These are phyloP conservation scores for Lasaia peninsularis DNA, from an alignment of 1,140 invertebrate species.

Conservation along the genomic window DNA sequence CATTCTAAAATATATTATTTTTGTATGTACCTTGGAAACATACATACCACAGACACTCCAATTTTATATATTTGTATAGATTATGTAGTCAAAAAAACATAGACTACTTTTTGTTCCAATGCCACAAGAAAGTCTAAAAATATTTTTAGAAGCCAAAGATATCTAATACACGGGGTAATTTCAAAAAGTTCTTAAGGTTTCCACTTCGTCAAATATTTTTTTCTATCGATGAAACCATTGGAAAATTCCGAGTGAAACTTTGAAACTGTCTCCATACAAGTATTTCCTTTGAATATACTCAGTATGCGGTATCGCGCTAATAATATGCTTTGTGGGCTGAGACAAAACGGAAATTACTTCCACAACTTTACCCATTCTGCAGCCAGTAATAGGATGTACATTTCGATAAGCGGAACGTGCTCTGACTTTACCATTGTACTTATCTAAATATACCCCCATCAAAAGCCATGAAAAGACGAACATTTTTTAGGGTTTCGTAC, in stretches of 20 bases:
- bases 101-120: too few species aligned
- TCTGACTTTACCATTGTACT: not conserved
- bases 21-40: too few species aligned
- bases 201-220: too few species aligned
- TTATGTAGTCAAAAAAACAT: too few species aligned
- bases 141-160: too few species aligned
- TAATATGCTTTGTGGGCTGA: slow-evolving; percentile 45
- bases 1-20: too few species aligned
- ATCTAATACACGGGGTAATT: not conserved
- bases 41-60: too few species aligned
- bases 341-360: slow-evolving; percentile 56
- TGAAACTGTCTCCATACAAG: slow-evolving; percentile 3
- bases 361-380: slow-evolving; percentile 39
- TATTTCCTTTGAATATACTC: slow-evolving; percentile 10
- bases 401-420: slow-evolving; percentile 17
- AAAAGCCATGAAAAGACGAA: not conserved
- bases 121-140: too few species aligned
- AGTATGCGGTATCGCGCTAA: slow-evolving; percentile 16
- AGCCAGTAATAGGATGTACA: slow-evolving; percentile 22
- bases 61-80: too few species aligned
- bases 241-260: too few species aligned
- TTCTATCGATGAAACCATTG: too few species aligned
- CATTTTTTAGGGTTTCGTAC: too few species aligned
- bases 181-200: not conserved
- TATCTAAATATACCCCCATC: not conserved